Evolutionary conservation across 2,113 vertebrate genomes (phyloP).

Genomic region (Elephantulus edwardii): DNA sequence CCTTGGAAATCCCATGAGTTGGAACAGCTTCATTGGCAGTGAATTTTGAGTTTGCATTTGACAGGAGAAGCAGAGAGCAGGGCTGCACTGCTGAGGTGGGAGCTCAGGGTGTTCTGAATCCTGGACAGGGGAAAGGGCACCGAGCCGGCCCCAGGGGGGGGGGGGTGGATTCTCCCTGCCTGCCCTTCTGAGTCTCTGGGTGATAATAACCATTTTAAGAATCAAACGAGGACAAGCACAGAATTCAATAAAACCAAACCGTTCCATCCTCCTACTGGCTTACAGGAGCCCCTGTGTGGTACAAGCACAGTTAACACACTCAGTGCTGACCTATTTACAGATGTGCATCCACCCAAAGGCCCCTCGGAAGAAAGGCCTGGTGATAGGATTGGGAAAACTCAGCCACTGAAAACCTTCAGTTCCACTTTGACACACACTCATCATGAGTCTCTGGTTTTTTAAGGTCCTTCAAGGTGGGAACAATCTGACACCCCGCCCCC

Average conservation of each 20-base stretch:
- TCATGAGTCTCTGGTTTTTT: neutral
- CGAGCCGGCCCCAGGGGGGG: neutral
- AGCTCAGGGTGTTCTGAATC: neutral
- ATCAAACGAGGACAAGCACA: neutral
- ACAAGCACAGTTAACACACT: neutral
- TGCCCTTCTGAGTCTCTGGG: neutral
- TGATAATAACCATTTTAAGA: neutral
- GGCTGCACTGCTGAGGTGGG: fast-evolving
- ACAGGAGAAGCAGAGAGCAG: no score
- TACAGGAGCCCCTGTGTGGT: neutral
- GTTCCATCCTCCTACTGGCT: neutral
- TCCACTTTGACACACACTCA: neutral
- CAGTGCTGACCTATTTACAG: neutral
- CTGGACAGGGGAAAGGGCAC: neutral
- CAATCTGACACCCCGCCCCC: neutral
- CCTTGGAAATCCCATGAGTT: no score
- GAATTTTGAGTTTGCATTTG: no score
- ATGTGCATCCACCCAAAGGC: neutral
- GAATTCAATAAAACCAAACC: neutral
- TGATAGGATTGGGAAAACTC: neutral
- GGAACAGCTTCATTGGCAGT: no score
- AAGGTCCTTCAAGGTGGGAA: neutral
- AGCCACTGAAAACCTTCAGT: neutral
- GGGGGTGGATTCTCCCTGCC: fast-evolving
- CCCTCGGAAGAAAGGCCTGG: neutral